These are phyloP conservation scores for Passer montanus DNA, from an alignment of 2,113 vertebrate species.

Conservation along the genomic window DNA sequence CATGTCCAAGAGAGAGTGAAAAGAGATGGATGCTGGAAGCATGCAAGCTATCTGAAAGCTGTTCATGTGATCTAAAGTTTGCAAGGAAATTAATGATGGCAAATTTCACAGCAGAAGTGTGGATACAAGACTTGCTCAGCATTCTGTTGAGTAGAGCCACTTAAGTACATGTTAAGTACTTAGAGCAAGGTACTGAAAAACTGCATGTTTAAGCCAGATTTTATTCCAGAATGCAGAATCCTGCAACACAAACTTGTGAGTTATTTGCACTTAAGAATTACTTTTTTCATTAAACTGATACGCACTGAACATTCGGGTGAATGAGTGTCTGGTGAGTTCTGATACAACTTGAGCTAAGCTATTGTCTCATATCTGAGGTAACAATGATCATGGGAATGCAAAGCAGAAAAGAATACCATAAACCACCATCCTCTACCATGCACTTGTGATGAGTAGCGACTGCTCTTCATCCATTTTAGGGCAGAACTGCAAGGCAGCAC, in stretches of 20 bases:
- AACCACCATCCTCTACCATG: not conserved
- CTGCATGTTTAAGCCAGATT: not conserved
- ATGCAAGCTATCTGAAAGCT: not conserved
- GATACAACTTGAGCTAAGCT: not conserved
- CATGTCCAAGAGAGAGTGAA: not conserved
- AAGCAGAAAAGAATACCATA: not conserved
- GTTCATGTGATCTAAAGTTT: fast-evolving
- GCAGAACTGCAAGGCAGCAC: not conserved
- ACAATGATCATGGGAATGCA: not conserved
- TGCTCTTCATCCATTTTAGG: not conserved
- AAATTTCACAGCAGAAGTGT: not conserved
- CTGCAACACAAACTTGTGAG: not conserved
- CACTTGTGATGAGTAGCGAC: fast-evolving
- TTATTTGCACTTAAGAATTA: not conserved
- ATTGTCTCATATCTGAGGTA: not conserved
- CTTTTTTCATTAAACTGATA: not conserved
- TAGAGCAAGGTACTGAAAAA: not conserved
- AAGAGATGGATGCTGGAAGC: not conserved
- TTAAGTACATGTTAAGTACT: not conserved
- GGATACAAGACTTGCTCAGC: not conserved
- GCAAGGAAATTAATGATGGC: not conserved
- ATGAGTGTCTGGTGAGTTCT: not conserved
- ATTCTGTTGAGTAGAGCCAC: not conserved
- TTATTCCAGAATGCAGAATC: not conserved
- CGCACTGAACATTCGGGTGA: not conserved